These are phyloP conservation scores for Callipepla californica DNA, from an alignment of 2,113 vertebrate genomes.

Conservation along the genomic window DNA sequence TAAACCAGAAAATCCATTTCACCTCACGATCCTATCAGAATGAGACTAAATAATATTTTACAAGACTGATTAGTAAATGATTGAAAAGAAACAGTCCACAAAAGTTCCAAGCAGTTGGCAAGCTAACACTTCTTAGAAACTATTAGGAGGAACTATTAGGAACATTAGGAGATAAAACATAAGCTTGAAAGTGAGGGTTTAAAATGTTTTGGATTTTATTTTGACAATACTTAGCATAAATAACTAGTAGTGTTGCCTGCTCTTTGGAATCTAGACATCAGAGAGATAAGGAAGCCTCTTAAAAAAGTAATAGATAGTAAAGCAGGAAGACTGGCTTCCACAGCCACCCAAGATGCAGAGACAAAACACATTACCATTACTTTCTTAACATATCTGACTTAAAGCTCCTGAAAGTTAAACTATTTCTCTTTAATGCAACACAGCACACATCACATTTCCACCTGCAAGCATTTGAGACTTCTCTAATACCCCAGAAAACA, in stretches of 20 bases:
- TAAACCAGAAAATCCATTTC: neutral
- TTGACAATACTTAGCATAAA: neutral
- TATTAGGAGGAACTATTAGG: neutral
- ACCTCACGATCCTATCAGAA: neutral
- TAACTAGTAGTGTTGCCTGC: neutral
- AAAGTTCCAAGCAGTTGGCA: neutral
- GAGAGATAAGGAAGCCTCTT: neutral
- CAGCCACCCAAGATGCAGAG: neutral
- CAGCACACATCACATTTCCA: accelerated
- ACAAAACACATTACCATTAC: neutral
- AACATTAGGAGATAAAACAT: neutral
- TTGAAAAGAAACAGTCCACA: neutral
- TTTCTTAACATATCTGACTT: neutral
- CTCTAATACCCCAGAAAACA: neutral
- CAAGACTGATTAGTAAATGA: neutral
- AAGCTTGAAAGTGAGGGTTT: neutral
- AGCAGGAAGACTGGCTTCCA: neutral
- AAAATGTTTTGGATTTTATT: neutral
- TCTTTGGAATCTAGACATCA: neutral
- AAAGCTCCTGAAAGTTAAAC: neutral
- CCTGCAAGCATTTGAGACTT: neutral
- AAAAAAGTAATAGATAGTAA: neutral
- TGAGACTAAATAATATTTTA: neutral
- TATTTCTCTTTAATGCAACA: neutral
- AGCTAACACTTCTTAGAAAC: neutral